These are phyloP conservation scores for Lytechinus variegatus DNA, from an alignment of 35 echinoderm and acorn worm genomes.

Conservation along the genomic window DNA sequence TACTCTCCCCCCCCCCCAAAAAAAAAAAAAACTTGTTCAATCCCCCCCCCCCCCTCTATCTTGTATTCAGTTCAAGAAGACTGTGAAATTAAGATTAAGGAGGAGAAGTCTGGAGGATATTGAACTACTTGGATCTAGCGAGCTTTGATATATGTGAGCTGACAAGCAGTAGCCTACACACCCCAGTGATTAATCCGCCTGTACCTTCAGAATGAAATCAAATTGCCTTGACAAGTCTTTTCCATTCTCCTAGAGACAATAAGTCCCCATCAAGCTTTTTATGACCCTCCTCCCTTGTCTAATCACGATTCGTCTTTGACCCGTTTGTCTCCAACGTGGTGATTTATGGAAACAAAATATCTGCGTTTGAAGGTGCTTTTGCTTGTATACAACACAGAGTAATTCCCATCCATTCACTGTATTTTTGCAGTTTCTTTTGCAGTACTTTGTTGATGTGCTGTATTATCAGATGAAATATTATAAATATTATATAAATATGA, in stretches of 20 bases:
- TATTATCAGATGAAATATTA: too few species aligned
- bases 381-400: not conserved
- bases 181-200: not conserved
- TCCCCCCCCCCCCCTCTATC: not conserved
- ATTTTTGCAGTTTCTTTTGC: too few species aligned
- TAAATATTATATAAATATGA: too few species aligned
- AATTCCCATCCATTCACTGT: not conserved
- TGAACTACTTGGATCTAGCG: not conserved
- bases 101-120: not conserved
- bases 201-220: not conserved
- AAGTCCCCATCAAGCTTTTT: not conserved
- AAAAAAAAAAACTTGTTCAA: too few species aligned
- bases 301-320: not conserved
- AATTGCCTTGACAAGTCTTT: not conserved
- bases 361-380: not conserved
- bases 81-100: not conserved
- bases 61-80: not conserved
- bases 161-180: not conserved
- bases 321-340: not conserved
- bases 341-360: not conserved
- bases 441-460: too few species aligned
- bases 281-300: not conserved
- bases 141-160: not conserved
- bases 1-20: too few species aligned
- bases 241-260: not conserved